phyloP scores from a whole-genome alignment of 2,888 invertebrate species.

The Heliothis peltigera region DNA sequence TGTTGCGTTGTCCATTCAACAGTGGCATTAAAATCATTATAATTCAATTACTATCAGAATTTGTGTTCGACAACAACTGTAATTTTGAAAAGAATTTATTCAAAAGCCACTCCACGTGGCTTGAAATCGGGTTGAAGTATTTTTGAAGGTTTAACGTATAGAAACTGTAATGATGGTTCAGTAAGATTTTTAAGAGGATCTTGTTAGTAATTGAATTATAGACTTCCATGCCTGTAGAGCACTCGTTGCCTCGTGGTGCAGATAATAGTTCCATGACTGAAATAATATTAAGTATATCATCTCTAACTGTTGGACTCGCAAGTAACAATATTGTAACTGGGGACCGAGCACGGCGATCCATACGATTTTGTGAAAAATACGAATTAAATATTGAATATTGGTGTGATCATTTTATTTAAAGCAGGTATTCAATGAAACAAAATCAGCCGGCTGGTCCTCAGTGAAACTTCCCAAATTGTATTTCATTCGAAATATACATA shows the following conservation, averaged over 20 bases:
- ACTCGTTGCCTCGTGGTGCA: constrained; percentile 66
- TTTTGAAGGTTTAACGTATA: constrained; percentile 3
- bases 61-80: not conserved
- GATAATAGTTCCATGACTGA: constrained; percentile 69
- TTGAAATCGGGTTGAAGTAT: not conserved
- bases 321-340: constrained; percentile 66
- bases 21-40: constrained; percentile 54
- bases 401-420: constrained; percentile 31
- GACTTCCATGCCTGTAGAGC: constrained; percentile 47
- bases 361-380: constrained; percentile 19
- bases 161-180: constrained; percentile 2
- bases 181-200: constrained; percentile 10
- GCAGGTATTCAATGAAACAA: constrained; percentile 30
- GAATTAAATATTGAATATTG: constrained; percentile 31
- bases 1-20: constrained; percentile 68
- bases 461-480: constrained; percentile 57
- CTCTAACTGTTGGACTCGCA: constrained; percentile 63
- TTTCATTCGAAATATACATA: constrained; percentile 70
- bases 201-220: constrained; percentile 57
- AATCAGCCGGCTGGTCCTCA: constrained; percentile 41
- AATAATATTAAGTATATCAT: constrained; percentile 67
- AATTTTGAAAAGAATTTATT: not conserved
- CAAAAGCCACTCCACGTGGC: too few relatives aligned
- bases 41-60: constrained; percentile 55
- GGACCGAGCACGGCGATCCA: constrained; percentile 42